phyloP scores from a whole-genome alignment of 2,113 vertebrate genomes.

The Scomber scombrus region DNA sequence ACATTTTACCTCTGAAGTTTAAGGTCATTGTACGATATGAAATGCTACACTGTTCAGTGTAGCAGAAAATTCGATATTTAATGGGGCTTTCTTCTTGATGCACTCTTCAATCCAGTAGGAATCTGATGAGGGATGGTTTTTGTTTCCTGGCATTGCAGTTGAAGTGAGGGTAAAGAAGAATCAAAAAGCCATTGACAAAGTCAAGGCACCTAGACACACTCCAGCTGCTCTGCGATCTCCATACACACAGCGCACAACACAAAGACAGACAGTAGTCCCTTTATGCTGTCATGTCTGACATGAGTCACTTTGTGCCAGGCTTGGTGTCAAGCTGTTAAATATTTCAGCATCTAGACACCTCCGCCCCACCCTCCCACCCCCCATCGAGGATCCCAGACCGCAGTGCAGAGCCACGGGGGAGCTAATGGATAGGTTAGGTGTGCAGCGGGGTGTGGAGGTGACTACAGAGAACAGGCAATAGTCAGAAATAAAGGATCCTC shows the following conservation, averaged over 20 bases:
- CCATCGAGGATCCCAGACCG: constrained; percentile 27
- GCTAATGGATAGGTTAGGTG: constrained; percentile 20
- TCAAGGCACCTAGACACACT: not conserved
- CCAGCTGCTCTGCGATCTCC: constrained; percentile 10
- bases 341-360: constrained; percentile 61
- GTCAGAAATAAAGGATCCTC: not conserved
- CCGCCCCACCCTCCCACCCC: constrained; percentile 22
- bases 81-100: constrained; percentile 38
- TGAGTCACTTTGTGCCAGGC: constrained; percentile 46
- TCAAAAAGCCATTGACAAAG: constrained; percentile 42
- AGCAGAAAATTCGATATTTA: constrained; percentile 45
- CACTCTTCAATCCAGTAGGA: constrained; percentile 22
- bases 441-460: not conserved
- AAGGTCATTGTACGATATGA: not conserved
- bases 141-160: constrained; percentile 46
- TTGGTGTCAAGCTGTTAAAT: constrained; percentile 64
- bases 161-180: constrained; percentile 28
- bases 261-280: constrained; percentile 6
- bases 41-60: not conserved
- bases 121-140: constrained; percentile 38
- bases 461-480: no score
- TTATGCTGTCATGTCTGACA: constrained; percentile 49
- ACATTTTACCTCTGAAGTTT: constrained; percentile 16
- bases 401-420: constrained; percentile 14
- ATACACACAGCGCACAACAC: not conserved